Percentiles rank a stretch among this genome's conserved stretches.
These are phyloP conservation scores for Cheracebus regulus DNA, from an alignment of 2,797 vertebrate genomes.

Conservation along the genomic window DNA sequence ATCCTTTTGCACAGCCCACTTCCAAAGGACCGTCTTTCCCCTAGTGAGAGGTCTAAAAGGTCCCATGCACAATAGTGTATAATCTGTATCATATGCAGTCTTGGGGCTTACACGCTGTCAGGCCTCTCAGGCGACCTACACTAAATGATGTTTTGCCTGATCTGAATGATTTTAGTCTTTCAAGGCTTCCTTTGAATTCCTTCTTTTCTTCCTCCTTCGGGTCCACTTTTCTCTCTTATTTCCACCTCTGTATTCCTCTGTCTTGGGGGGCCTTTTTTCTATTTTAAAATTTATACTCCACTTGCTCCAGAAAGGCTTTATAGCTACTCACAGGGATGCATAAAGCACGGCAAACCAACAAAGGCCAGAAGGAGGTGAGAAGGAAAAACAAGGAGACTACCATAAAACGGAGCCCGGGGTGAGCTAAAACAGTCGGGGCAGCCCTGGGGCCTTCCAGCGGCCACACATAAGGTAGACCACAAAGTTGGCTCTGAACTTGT, in stretches of 20 bases:
- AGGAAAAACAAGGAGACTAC: background rate
- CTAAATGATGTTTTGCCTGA: background rate
- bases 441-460: rapidly evolving
- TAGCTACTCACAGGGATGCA: background rate
- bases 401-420: background rate
- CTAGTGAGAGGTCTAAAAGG: rapidly evolving
- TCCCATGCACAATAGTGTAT: too few species aligned
- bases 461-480: background rate
- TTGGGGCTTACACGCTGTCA: background rate
- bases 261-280: background rate
- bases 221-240: background rate
- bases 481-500: background rate
- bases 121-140: background rate
- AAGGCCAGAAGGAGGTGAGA: background rate
- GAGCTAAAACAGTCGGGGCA: background rate
- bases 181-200: background rate
- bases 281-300: background rate
- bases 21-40: background rate
- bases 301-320: background rate
- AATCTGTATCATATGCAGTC: rapidly evolving
- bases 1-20: too few species aligned
- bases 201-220: background rate
- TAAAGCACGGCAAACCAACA: too few species aligned
- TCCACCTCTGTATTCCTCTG: background rate
- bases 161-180: background rate